Conservation (phyloP, 2,113 vertebrate species). For the Sialia sialis region DNA sequence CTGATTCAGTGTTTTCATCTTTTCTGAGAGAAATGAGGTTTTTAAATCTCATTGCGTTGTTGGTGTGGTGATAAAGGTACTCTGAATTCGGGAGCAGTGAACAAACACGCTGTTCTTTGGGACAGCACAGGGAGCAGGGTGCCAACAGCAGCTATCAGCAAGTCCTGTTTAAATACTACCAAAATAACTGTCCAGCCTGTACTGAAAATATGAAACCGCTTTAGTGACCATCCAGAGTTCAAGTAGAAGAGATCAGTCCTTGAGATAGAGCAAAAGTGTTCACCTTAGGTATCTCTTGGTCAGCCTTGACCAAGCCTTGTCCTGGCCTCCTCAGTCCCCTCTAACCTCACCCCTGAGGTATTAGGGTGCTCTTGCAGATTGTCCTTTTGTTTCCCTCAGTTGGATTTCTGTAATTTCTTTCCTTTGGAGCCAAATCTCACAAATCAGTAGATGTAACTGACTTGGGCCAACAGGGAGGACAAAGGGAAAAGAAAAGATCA, state of each 20-base stretch:
- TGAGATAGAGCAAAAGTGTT: not conserved
- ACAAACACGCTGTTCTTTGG: not conserved
- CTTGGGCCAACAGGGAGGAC: not conserved
- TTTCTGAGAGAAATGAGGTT: fast-evolving
- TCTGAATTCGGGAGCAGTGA: not conserved
- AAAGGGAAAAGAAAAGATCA: not conserved
- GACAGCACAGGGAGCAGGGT: not conserved
- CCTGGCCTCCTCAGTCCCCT: not conserved
- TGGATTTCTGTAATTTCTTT: not conserved
- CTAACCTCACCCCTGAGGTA: not conserved
- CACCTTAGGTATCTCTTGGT: not conserved
- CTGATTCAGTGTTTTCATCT: not conserved
- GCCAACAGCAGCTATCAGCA: not conserved
- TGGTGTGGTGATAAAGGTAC: not conserved
- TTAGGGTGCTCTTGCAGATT: not conserved
- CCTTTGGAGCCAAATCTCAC: not conserved
- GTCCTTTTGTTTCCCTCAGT: fast-evolving
- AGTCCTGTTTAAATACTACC: not conserved
- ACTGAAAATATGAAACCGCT: not conserved
- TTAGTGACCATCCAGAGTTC: not conserved
- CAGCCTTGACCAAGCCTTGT: not conserved
- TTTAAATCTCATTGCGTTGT: not conserved
- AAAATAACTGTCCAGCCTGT: not conserved
- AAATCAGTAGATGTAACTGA: not conserved
- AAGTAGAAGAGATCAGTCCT: not conserved